These are phyloP conservation scores for Habropoda laboriosa DNA, from an alignment of 1,140 invertebrate genomes.

Conservation along the genomic window DNA sequence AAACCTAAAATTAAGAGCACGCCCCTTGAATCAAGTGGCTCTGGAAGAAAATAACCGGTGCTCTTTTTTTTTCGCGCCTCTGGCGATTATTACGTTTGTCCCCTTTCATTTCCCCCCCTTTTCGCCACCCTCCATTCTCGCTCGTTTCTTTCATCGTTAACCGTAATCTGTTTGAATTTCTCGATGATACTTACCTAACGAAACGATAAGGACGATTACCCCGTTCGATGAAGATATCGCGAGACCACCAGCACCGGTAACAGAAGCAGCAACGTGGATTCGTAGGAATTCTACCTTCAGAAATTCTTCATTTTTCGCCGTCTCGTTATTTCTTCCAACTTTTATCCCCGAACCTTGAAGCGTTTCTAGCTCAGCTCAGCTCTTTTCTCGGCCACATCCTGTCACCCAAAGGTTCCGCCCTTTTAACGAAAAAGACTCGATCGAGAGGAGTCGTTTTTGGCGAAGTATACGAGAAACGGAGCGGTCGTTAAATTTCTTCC, in stretches of 20 bases:
- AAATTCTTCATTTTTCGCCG: not conserved
- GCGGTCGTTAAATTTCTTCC: slow-evolving; percentile 36
- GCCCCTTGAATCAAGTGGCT: slow-evolving; percentile 21
- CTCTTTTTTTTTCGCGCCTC: slow-evolving; percentile 58
- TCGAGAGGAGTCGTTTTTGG: not conserved
- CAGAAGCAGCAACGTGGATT: too few species aligned
- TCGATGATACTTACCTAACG: not conserved
- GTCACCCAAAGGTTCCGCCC: not conserved
- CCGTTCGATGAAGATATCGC: not conserved
- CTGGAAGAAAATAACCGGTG: slow-evolving; percentile 10
- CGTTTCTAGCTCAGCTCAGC: not conserved
- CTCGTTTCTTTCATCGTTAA: not conserved
- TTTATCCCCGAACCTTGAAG: not conserved
- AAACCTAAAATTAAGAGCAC: slow-evolving; percentile 71
- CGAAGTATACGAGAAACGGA: slow-evolving; percentile 27
- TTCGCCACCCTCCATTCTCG: not conserved
- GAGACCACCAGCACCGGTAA: too few species aligned
- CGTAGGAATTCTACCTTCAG: not conserved
- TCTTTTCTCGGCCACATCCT: not conserved
- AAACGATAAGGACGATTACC: not conserved
- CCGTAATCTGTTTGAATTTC: not conserved
- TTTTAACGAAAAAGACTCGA: slow-evolving; percentile 1
- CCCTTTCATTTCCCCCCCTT: not conserved
- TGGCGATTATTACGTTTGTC: slow-evolving; percentile 58
- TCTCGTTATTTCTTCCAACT: not conserved